phyloP scores from a whole-genome alignment of 2,797 vertebrate species.

The Orestias chungarensis region DNA sequence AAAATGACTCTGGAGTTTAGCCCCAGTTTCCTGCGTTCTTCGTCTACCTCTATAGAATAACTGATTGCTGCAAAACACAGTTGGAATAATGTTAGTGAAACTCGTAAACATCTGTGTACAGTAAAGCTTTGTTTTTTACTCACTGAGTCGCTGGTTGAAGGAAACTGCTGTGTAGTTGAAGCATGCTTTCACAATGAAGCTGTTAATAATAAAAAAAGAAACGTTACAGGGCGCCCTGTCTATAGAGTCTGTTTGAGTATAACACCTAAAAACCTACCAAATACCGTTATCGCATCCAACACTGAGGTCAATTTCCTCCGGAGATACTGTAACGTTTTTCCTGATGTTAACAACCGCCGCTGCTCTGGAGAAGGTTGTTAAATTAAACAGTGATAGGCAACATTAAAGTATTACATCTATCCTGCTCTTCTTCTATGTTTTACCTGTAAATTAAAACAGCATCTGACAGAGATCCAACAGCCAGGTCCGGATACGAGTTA shows the following conservation, averaged over 20 bases:
- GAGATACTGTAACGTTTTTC: constrained; percentile 84
- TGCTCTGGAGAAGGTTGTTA: constrained; percentile 76
- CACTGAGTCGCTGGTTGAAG: constrained; percentile 89
- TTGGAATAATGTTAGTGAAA: constrained; percentile 10
- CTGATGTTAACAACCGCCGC: constrained; percentile 88
- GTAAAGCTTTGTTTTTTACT: constrained; percentile 61
- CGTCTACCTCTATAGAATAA: constrained; percentile 87
- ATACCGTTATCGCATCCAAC: constrained; percentile 80
- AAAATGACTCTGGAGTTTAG: constrained; percentile 86
- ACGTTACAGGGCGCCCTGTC: constrained; percentile 13
- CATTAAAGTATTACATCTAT: constrained; percentile 9
- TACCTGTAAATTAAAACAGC: constrained; percentile 91
- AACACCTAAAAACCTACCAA: constrained; percentile 70
- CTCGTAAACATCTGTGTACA: not conserved
- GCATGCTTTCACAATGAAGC: constrained; percentile 88
- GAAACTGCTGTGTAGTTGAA: constrained; percentile 86
- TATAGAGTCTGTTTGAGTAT: constrained; percentile 5
- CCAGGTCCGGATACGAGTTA: constrained; percentile 95
- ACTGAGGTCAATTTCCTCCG: constrained; percentile 88
- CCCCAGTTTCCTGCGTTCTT: constrained; percentile 83
- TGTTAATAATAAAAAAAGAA: constrained; percentile 67
- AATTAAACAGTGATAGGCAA: constrained; percentile 19
- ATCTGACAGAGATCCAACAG: constrained; percentile 94
- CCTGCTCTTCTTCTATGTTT: not conserved
- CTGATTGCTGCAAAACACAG: constrained; percentile 76